phyloP scores from a whole-genome alignment of 37 sponge, comb jelly and placozoan genomes.

The Axinella damicornis region DNA sequence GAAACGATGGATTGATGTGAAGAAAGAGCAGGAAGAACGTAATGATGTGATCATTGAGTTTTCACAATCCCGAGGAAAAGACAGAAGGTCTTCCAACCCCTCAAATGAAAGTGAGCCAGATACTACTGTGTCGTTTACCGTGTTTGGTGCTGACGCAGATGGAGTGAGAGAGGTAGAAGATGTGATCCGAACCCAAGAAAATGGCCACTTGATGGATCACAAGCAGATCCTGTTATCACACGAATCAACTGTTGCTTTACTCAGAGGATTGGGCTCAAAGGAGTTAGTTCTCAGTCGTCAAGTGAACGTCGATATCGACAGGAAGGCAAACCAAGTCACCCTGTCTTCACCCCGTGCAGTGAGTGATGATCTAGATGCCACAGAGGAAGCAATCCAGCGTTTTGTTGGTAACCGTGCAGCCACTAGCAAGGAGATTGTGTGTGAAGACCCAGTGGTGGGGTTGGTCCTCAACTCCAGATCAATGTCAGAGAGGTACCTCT shows the following conservation, averaged over 20 bases:
- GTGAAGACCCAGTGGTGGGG: constrained; percentile 45
- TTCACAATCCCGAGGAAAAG: not conserved
- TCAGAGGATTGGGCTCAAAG: constrained; percentile 11
- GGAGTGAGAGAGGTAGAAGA: constrained; percentile 18
- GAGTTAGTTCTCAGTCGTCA: not conserved
- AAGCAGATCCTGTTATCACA: not conserved
- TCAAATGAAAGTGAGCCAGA: not conserved
- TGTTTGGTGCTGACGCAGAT: constrained; percentile 33
- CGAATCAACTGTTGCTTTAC: not conserved
- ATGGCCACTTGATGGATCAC: not conserved
- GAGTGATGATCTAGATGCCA: constrained; percentile 35
- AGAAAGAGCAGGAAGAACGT: constrained; percentile 20
- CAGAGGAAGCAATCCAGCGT: constrained; percentile 41
- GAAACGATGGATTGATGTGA: constrained; percentile 44
- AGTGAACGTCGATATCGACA: constrained; percentile 15
- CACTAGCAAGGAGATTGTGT: constrained; percentile 9
- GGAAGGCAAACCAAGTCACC: constrained; percentile 2
- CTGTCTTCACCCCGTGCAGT: constrained; percentile 18
- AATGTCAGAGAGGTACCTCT: not conserved
- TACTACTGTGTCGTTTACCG: not conserved
- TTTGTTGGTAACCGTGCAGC: constrained; percentile 25
- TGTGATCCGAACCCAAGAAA: constrained; percentile 27
- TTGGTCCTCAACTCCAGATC: constrained; percentile 14
- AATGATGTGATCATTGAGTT: constrained; percentile 37
- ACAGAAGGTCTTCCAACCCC: not conserved